These are phyloP conservation scores for Ptychadena robeensis DNA, from an alignment of 2,797 vertebrate species.

Conservation along the genomic window DNA sequence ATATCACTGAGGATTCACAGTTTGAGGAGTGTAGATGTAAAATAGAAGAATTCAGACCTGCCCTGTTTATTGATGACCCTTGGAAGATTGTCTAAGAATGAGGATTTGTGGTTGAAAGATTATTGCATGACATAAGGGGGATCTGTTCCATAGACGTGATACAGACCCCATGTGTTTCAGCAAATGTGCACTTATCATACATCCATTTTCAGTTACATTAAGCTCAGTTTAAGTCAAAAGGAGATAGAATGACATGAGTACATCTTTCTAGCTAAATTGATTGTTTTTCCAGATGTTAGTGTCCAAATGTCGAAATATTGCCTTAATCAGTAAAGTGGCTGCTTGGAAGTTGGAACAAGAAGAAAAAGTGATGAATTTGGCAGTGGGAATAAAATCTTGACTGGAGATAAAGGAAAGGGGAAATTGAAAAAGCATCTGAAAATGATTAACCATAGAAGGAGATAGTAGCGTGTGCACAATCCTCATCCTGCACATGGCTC, in stretches of 20 bases:
- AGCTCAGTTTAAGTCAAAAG: slow-evolving; percentile 35
- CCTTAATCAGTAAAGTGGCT: slow-evolving; percentile 55
- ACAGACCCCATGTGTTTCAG: slow-evolving; percentile 5
- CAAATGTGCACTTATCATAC: slow-evolving; percentile 3
- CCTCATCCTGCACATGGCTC: slow-evolving; percentile 4
- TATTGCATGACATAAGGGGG: slow-evolving; percentile 14
- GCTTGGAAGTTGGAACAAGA: slow-evolving; percentile 45
- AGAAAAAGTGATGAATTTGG: slow-evolving; percentile 56
- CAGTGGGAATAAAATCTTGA: slow-evolving; percentile 44
- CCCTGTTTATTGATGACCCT: slow-evolving; percentile 28
- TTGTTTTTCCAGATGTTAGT: slow-evolving; percentile 54
- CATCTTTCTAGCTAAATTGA: neutral
- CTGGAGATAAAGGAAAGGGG: slow-evolving; percentile 53
- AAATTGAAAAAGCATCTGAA: slow-evolving; percentile 60
- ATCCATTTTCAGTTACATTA: slow-evolving; percentile 26
- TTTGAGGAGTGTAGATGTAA: neutral
- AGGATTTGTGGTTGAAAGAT: slow-evolving; percentile 33
- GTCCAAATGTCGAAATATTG: slow-evolving; percentile 40
- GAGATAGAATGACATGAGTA: slow-evolving; percentile 23
- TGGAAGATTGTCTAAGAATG: neutral
- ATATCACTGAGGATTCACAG: neutral
- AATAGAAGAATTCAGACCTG: neutral
- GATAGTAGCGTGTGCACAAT: slow-evolving; percentile 52
- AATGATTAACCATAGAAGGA: slow-evolving; percentile 48
- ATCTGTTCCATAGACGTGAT: slow-evolving; percentile 24